Base-by-base conservation (phyloP, 2,888 invertebrate species). In the Beris chalybata region DNA sequence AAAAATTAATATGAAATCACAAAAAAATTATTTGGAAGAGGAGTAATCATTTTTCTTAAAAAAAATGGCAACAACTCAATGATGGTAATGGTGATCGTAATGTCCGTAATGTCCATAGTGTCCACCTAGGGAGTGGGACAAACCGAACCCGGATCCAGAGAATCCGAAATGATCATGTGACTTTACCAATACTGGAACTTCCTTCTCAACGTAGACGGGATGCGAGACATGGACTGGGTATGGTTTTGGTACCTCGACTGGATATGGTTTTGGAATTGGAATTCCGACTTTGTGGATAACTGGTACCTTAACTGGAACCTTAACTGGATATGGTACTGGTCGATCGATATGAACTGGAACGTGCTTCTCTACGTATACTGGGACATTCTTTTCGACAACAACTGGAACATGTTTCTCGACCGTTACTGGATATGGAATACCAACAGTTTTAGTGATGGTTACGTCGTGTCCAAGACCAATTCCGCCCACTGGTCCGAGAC, bases 311-410 rank as follows among this genome's bases (percentile, higher is more conserved):
- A 64, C 55, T 32, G 65, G 65, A 9, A 66, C 58, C 30, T 66
- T 58, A n/a, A 66, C 65, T 30, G 65, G 65, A 15, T 66, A 66
- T 15, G 58, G 58, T 47, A 58, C 58, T 52, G 65, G 65, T 9
- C 61, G 61, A 57, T 67, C 67, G 54, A 67, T 65, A 48, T 67
- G 67, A 22, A 68, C 52, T 22, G 68, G 68, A 31, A 68, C 48
- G 52, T 67, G 64, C 50, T 65, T 67, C 31, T 67, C 64, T n/a
- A 65, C 59, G 38, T 65, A 61, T 31, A 68, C 68, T 65, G 68
- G 65, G 45, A 65, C 65, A 32, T 67, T 67, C 50, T 61, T 67
- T 44, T 67, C 64, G 15, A 65, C 59, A n/a, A 65, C 65, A 11
- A 68, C 68, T 57, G 68, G 68, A 56, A 63, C 43, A 44, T 52